These are phyloP conservation scores for Shargacucullia verbasci DNA, from an alignment of 2,888 invertebrate species.

Conservation along the genomic window DNA sequence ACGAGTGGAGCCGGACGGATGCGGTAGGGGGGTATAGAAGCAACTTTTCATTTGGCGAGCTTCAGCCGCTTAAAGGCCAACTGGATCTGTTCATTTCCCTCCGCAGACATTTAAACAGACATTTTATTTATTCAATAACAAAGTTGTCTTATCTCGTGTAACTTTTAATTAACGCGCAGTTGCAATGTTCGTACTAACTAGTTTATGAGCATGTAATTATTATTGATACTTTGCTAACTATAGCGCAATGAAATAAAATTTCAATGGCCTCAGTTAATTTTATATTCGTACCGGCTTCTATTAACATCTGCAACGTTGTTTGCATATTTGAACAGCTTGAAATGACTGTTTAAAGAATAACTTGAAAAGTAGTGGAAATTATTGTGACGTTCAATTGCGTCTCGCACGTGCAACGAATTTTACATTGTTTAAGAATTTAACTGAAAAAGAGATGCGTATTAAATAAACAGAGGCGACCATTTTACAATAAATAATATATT, in stretches of 20 bases:
- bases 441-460: constrained; percentile 24
- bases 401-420: constrained; percentile 35
- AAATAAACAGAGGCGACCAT: constrained; percentile 53
- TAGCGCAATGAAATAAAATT: constrained; percentile 27
- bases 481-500: constrained; percentile 72
- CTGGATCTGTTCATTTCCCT: constrained; percentile 61
- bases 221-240: constrained; percentile 28
- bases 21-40: constrained; percentile 7
- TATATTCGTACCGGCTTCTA: constrained; percentile 29
- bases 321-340: constrained; percentile 42
- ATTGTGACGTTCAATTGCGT: constrained; percentile 29
- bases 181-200: constrained; percentile 24
- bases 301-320: constrained; percentile 49
- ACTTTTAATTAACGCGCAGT: constrained; percentile 73
- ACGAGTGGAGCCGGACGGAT: constrained; percentile 31
- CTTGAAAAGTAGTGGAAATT: constrained; percentile 21
- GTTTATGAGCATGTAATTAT: constrained; percentile 29
- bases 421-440: constrained; percentile 18
- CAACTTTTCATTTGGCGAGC: constrained; percentile 54
- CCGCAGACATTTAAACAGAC: constrained; percentile 63
- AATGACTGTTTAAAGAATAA: constrained; percentile 26
- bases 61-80: constrained; percentile 54
- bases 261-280: constrained; percentile 22
- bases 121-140: constrained; percentile 75
- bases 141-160: constrained; percentile 67